Evolutionary conservation across 1,140 invertebrate species (phyloP).

Genomic region (Drosophila kohkoa): DNA sequence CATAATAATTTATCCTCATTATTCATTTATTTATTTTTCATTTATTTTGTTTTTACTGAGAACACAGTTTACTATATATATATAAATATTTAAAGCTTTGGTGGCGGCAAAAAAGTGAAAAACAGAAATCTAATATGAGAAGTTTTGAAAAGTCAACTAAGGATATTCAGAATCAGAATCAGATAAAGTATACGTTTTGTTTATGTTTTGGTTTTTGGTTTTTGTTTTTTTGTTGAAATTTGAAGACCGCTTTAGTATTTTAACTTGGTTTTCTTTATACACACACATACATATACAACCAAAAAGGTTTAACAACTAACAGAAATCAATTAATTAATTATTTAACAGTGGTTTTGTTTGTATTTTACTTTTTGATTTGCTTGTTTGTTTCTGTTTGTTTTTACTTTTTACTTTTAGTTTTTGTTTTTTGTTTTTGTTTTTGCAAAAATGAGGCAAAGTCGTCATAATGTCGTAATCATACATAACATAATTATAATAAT

Average conservation of each 20-base stretch:
- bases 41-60: slow-evolving; percentile 58
- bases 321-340: slow-evolving; percentile 49
- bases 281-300: slow-evolving; percentile 76
- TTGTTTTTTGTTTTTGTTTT: slow-evolving; percentile 58
- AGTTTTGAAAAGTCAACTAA: slow-evolving; percentile 22
- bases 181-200: slow-evolving; percentile 2
- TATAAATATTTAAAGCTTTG: slow-evolving; percentile 83
- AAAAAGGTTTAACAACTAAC: slow-evolving; percentile 61
- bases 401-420: slow-evolving; percentile 39
- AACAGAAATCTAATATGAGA: slow-evolving; percentile 23
- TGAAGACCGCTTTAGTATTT: slow-evolving; percentile 71
- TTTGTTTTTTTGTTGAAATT: slow-evolving; percentile 40
- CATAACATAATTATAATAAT: slow-evolving; percentile 35
- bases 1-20: slow-evolving; percentile 44
- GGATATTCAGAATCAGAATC: slow-evolving; percentile 29
- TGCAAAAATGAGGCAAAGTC: slow-evolving; percentile 72
- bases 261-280: slow-evolving; percentile 54
- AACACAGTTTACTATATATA: slow-evolving; percentile 73
- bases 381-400: slow-evolving; percentile 11
- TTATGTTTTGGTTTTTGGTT: too few relatives aligned
- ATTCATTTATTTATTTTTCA: slow-evolving; percentile 58
- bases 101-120: slow-evolving; percentile 68
- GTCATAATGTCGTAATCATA: slow-evolving; percentile 46
- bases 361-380: slow-evolving; percentile 32
- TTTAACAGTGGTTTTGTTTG: slow-evolving; percentile 58